Evolutionary conservation across 2,888 invertebrate genomes (phyloP), one percentile per base, ranked within the genome.

Genomic region (Xestia rhomboidea): DNA sequence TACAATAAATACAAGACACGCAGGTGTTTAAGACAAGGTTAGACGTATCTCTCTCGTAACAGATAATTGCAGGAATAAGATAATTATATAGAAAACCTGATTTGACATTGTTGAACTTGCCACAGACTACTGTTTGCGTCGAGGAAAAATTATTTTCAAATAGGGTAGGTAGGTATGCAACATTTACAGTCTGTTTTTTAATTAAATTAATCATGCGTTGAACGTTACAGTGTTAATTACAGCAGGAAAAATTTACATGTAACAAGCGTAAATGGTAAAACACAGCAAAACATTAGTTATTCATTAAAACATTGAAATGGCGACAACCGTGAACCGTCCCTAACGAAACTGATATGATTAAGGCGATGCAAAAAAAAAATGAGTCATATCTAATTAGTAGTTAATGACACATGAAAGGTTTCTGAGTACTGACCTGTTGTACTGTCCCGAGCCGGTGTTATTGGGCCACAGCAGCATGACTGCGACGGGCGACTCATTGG

Each of bases 381-480:
- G 8, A 27, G 51, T 77, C 67, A 77, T 82, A 68, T 62, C 34
- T 83, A 77, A 68, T 73, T 46, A 68, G n/a, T 66, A 70, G 24
- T 24, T 77, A 68, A 74, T 73, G 73, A 62, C 54, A 77, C 78
- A 77, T 86, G 38, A 69, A 57, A 68, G 62, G 64, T 76, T 76
- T 69, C 44, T 51, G 10, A 38, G 38, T 67, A 72, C 76, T 85
- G 91, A 96, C 96, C 96, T 95, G 93, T 96, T 95, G 86, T 96
- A 97, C 88, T 97, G 96, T 82, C 97, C 97, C 1, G 97, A 91
- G 68, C 91, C 97, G 75, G 97, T 97, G 90, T 97, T 97, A 91
- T 97, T 97, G 78, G 98, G 98, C 98, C 98, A 98, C 66, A 98
- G 96, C 92, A 98, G 96, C 98, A 98, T 98, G 82, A 98, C 97